A percentile compares a stretch with the other conserved stretches of the same genome.
Conservation (phyloP, 2,888 invertebrate species). For the Caradrina clavipalpis region DNA sequence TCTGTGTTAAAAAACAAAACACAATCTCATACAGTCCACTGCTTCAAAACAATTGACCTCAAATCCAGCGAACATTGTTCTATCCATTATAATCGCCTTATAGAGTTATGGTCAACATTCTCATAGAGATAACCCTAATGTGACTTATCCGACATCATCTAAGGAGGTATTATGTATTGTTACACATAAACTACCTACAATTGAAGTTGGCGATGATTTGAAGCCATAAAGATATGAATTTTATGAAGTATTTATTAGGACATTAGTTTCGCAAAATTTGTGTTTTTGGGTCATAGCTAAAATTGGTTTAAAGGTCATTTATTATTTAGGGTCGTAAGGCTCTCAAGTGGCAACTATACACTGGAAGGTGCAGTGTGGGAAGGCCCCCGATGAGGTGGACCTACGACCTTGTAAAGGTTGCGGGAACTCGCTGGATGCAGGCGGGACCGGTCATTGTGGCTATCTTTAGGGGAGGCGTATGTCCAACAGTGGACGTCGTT, state of each 20-base stretch:
- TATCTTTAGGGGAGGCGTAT: no score
- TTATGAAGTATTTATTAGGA: constrained; percentile 9
- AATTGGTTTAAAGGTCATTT: neutral
- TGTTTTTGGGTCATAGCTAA: neutral
- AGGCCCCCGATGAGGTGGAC: no score
- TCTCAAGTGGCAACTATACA: no score
- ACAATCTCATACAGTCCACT: neutral
- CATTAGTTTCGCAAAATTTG: neutral
- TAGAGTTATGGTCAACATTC: constrained; percentile 45
- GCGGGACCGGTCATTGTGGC: no score
- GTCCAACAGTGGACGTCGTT: no score
- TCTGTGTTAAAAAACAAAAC: neutral
- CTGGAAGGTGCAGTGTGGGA: no score
- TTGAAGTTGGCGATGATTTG: constrained; percentile 35
- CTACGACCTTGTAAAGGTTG: no score
- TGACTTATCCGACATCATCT: constrained; percentile 51
- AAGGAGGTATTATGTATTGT: constrained; percentile 48
- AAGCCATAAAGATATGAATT: constrained; percentile 17
- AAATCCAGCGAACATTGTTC: constrained; percentile 42
- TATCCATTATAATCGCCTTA: constrained; percentile 25
- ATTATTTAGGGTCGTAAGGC: no score
- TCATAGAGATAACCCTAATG: constrained; percentile 52
- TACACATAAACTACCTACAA: constrained; percentile 38
- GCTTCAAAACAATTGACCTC: constrained; percentile 40
- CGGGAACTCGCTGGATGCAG: no score